Percentiles rank a stretch among this genome's conserved stretches.
Conservation (phyloP, 1,140 invertebrate species). For the Drosophila melanica region DNA sequence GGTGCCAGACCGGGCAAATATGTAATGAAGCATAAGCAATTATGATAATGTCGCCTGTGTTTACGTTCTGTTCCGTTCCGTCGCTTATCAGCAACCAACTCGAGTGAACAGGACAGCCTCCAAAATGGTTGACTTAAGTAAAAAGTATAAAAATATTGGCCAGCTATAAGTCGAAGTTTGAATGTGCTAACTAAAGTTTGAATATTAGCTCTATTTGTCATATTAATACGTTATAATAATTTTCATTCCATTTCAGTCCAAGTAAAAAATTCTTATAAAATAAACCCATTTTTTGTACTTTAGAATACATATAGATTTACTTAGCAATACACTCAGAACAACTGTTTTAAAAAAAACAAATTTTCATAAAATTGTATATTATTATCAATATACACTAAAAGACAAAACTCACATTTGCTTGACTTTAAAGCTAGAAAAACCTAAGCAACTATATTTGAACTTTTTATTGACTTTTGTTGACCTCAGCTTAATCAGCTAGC, state of each 20-base stretch:
- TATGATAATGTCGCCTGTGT: slow-evolving; percentile 76
- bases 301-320: too few relatives aligned
- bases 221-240: too few relatives aligned
- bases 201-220: too few relatives aligned
- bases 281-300: too few relatives aligned
- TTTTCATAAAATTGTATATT: too few relatives aligned
- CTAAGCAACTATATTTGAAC: too few relatives aligned
- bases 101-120: slow-evolving; percentile 31
- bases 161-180: neutral
- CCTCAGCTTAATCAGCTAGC: slow-evolving; percentile 33
- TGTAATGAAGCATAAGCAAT: slow-evolving; percentile 82
- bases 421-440: neutral
- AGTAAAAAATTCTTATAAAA: too few relatives aligned
- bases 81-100: slow-evolving; percentile 60
- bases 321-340: too few relatives aligned
- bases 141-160: neutral
- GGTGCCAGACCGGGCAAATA: slow-evolving; percentile 53
- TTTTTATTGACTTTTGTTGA: slow-evolving; percentile 1
- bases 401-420: neutral
- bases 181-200: slow-evolving; percentile 2
- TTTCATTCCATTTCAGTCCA: too few relatives aligned
- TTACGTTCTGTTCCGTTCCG: slow-evolving; percentile 57
- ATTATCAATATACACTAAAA: too few relatives aligned
- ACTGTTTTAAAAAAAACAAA: too few relatives aligned
- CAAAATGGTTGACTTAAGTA: slow-evolving; percentile 10